Conservation (phyloP, 2,797 vertebrate genomes). For the Neomorphus geoffroyi region DNA sequence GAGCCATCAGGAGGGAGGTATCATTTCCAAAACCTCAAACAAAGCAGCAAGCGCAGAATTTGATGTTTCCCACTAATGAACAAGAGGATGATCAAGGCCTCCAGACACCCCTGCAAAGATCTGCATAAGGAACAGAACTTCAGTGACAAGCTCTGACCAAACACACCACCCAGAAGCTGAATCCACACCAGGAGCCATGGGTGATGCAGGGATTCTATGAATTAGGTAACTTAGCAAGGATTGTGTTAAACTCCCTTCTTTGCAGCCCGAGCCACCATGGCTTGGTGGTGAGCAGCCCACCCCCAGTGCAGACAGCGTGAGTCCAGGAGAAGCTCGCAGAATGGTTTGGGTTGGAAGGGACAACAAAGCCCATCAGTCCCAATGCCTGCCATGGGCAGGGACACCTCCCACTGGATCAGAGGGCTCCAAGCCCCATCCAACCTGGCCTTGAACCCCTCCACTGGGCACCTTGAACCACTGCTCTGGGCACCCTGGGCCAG, state of each 20-base stretch:
- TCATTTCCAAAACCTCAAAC: background rate
- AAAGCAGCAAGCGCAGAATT: too few relatives aligned
- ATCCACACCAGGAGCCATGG: background rate
- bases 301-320: rapidly evolving
- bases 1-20: background rate
- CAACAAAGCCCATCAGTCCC: too few relatives aligned
- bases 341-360: too few relatives aligned
- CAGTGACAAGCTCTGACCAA: background rate
- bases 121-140: background rate
- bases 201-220: background rate
- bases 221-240: background rate
- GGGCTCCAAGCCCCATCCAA: too few relatives aligned
- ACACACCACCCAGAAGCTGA: background rate
- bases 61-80: too few relatives aligned
- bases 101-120: background rate
- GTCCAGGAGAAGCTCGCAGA: background rate
- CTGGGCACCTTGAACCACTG: too few relatives aligned
- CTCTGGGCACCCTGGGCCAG: too few relatives aligned
- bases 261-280: background rate
- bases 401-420: too few relatives aligned
- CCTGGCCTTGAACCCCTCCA: too few relatives aligned
- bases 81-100: background rate
- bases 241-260: background rate
- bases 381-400: too few relatives aligned
- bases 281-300: background rate